These are phyloP conservation scores for Muscicapa adusta DNA, from an alignment of 2,113 vertebrate species.

Conservation along the genomic window DNA sequence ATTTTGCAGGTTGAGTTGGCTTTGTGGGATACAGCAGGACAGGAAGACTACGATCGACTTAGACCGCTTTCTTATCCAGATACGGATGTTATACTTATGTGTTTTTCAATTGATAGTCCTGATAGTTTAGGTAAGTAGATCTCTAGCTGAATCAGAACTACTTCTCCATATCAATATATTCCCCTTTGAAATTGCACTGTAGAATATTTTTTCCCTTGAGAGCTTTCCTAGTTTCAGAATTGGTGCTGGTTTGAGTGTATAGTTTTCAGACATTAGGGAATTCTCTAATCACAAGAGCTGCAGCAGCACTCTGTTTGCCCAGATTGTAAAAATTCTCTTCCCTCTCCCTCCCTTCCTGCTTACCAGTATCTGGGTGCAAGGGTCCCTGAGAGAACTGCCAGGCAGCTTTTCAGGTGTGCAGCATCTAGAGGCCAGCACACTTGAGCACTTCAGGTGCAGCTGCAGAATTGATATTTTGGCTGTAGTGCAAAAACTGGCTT, in stretches of 20 bases:
- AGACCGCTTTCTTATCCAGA: constrained; percentile 97
- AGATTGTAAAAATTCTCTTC: background rate
- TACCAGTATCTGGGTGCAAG: background rate
- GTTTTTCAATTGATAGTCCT: constrained; percentile 98
- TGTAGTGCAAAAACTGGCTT: background rate
- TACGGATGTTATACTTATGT: constrained; percentile 99
- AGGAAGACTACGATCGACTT: constrained; percentile 97
- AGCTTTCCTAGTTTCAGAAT: background rate
- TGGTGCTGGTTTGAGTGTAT: background rate
- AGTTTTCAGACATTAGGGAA: background rate
- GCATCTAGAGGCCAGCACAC: background rate
- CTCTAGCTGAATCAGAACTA: background rate
- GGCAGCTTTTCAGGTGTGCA: background rate
- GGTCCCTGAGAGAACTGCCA: background rate
- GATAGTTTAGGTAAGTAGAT: constrained; percentile 93
- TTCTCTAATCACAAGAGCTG: background rate
- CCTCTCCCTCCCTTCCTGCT: background rate
- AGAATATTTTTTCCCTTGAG: background rate
- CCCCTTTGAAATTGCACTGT: background rate
- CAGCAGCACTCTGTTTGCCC: background rate
- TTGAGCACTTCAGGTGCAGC: background rate
- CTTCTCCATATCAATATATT: background rate
- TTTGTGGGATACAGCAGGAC: constrained; percentile 97
- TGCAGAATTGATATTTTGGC: background rate
- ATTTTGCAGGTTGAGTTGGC: constrained; percentile 90